Percentiles rank a stretch among this genome's conserved stretches.
Conservation (phyloP, 2,797 vertebrate species). For the Epinephelus malabaricus region DNA sequence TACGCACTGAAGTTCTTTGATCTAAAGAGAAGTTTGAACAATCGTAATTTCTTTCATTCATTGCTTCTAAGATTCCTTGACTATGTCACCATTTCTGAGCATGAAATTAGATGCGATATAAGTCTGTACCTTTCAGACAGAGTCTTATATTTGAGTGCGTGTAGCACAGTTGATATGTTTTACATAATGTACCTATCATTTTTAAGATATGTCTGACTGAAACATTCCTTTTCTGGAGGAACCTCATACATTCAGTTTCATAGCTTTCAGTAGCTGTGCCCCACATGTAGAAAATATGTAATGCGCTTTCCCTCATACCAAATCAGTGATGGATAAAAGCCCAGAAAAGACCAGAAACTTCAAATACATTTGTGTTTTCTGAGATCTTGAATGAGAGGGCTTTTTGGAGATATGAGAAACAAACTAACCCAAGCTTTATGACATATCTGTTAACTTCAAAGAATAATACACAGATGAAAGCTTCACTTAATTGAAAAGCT, state of each 20-base stretch:
- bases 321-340: neutral
- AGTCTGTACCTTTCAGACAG: neutral
- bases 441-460: conserved; percentile 33
- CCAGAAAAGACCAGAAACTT: neutral
- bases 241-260: neutral
- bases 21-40: neutral
- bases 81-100: neutral
- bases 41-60: neutral
- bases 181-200: neutral
- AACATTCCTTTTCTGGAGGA: neutral
- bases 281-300: neutral
- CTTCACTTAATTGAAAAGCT: conserved; percentile 68
- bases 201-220: neutral
- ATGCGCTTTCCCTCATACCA: neutral
- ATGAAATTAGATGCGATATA: neutral
- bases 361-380: neutral
- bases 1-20: neutral
- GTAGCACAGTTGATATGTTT: no score
- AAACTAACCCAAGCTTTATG: neutral
- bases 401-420: conserved; percentile 15
- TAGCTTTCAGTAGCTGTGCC: neutral
- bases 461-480: conserved; percentile 67
- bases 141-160: neutral
- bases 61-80: neutral
- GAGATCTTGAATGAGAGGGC: neutral